Percentiles rank a stretch among this genome's conserved stretches.
phyloP scores from a whole-genome alignment of 1,140 invertebrate species.

The Proctacanthus coquilletti region DNA sequence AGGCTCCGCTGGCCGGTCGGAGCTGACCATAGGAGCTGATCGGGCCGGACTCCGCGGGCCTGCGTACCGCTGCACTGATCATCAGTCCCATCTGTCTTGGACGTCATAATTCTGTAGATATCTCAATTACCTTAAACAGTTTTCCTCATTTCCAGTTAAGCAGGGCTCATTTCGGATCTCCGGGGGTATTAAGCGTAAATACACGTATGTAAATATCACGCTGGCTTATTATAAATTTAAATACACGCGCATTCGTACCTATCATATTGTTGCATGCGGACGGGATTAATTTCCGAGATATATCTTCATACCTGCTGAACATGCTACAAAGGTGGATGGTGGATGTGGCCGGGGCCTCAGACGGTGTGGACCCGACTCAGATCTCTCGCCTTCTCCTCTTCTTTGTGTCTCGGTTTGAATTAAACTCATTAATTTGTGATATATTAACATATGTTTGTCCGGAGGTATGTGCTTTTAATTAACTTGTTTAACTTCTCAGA shows the following conservation, averaged over 20 bases:
- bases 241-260: neutral
- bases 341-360: neutral
- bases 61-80: neutral
- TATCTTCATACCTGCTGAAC: neutral
- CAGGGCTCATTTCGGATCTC: neutral
- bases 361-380: neutral
- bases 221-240: slow-evolving; percentile 1
- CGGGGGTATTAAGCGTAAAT: neutral
- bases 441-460: neutral
- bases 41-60: neutral
- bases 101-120: neutral
- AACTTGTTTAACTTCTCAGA: neutral
- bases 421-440: neutral
- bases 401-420: neutral
- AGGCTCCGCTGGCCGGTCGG: no score
- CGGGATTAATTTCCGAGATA: neutral
- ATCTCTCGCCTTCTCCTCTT: neutral
- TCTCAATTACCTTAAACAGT: neutral
- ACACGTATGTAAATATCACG: neutral
- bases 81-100: neutral
- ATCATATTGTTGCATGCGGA: neutral
- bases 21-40: no score
- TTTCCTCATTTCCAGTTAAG: no score
- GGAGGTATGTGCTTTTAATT: neutral
- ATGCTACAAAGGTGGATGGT: no score